Percentiles rank a stretch among this genome's conserved stretches.
These are phyloP conservation scores for Episyrphus balteatus DNA, from an alignment of 1,140 invertebrate genomes.

Conservation along the genomic window DNA sequence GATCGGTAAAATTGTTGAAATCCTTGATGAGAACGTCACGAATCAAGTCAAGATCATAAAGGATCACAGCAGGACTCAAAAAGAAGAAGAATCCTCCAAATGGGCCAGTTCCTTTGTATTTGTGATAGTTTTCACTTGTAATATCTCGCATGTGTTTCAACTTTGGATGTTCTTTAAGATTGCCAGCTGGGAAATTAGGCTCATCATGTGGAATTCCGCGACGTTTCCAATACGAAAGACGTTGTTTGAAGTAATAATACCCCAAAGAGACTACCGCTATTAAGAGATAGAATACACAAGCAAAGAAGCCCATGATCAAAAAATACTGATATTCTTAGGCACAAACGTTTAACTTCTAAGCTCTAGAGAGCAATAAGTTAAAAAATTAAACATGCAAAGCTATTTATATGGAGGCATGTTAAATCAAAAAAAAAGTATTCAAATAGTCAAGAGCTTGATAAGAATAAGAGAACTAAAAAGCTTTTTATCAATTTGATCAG, in stretches of 20 bases:
- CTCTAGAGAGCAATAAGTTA: no score
- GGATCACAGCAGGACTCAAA: constrained; percentile 6
- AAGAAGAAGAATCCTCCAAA: constrained; percentile 22
- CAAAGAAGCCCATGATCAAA: no score
- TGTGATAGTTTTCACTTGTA: constrained; percentile 16
- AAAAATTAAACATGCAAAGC: no score
- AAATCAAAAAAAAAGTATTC: no score
- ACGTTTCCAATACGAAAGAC: constrained; percentile 33
- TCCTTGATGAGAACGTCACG: constrained; percentile 31
- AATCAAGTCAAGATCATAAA: constrained; percentile 23
- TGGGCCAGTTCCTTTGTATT: constrained; percentile 21
- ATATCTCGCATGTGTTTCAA: not conserved
- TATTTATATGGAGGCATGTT: no score
- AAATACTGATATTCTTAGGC: no score
- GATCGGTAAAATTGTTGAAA: constrained; percentile 26
- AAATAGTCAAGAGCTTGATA: no score
- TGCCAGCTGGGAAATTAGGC: constrained; percentile 26
- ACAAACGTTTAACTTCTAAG: no score
- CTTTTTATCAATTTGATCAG: no score
- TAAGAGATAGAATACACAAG: constrained; percentile 1
- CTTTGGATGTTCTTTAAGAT: constrained; percentile 13
- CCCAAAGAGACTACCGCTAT: constrained; percentile 10
- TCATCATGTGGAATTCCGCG: constrained; percentile 30
- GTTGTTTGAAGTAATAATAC: constrained; percentile 17
- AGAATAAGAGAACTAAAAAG: no score